Evolutionary conservation across 1,140 invertebrate genomes (phyloP).

Genomic region (Drosophila nannoptera): DNA sequence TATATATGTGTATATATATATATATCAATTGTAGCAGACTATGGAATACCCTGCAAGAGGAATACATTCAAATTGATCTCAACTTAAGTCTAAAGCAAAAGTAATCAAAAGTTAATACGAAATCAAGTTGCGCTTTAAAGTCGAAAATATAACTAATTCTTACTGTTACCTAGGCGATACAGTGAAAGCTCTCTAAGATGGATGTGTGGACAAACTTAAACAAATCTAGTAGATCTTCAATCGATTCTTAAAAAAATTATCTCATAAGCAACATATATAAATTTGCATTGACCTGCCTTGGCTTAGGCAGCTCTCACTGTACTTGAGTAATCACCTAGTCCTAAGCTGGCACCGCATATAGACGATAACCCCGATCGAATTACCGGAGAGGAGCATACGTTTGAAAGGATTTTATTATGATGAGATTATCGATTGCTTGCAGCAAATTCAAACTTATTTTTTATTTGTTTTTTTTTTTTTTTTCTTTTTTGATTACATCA

Average conservation of each 20-base stretch:
- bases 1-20: background rate
- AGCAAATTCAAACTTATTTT: constrained; percentile 12
- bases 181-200: constrained; percentile 2
- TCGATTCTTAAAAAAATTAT: no score
- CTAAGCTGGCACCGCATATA: constrained; percentile 43
- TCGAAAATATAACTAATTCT: constrained; percentile 13
- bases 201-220: background rate
- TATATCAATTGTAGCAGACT: background rate
- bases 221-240: no score
- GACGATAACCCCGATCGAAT: no score
- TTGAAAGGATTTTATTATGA: constrained; percentile 10
- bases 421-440: constrained; percentile 54
- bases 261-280: no score
- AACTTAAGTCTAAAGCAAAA: constrained; percentile 46
- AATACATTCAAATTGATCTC: constrained; percentile 67
- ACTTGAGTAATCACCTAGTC: constrained; percentile 19
- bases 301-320: background rate
- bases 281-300: no score
- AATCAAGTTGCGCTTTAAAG: no score
- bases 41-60: constrained; percentile 6
- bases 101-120: constrained; percentile 5
- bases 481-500: constrained; percentile 1
- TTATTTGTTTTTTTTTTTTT: constrained; percentile 6
- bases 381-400: constrained; percentile 3
- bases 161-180: background rate